Evolutionary conservation across 1,140 invertebrate genomes (phyloP).

Genomic region (Cherax quadricarinatus): DNA sequence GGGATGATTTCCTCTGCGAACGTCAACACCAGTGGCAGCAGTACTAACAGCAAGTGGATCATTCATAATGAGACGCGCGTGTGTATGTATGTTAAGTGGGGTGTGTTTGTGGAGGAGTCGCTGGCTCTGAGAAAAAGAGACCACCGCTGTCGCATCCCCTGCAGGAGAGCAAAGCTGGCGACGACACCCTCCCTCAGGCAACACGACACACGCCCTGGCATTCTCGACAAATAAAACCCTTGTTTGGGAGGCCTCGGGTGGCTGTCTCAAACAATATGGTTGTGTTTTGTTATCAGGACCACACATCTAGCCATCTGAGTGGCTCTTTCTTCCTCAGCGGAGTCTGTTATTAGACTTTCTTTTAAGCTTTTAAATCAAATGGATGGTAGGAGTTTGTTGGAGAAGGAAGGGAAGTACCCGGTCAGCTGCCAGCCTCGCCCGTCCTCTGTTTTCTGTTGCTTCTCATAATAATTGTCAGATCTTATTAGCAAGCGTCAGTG

Average conservation of each 20-base stretch:
- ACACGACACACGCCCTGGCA: too few species aligned
- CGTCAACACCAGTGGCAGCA: too few species aligned
- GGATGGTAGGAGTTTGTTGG: neutral
- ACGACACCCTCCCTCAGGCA: too few species aligned
- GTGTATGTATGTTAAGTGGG: too few species aligned
- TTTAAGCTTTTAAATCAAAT: constrained; percentile 24
- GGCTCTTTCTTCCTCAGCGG: neutral
- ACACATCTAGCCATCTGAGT: neutral
- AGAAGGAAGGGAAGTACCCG: neutral
- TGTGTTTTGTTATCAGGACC: constrained; percentile 5
- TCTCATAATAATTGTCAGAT: constrained; percentile 46
- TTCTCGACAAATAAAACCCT: neutral
- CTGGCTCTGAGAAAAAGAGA: neutral
- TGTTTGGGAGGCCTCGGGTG: neutral
- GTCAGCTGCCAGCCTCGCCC: constrained; percentile 4
- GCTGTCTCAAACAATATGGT: neutral
- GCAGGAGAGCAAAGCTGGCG: too few species aligned
- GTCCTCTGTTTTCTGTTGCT: neutral
- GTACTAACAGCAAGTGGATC: too few species aligned
- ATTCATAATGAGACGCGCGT: too few species aligned
- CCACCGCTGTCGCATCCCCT: too few species aligned
- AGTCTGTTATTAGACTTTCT: constrained; percentile 11
- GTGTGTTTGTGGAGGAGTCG: neutral
- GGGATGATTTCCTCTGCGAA: too few species aligned
- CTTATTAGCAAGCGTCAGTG: constrained; percentile 29